Evolutionary conservation across 2,113 vertebrate genomes (phyloP), one percentile per base, ranked within the genome.

Genomic region (Hirundichthys speculiger): DNA sequence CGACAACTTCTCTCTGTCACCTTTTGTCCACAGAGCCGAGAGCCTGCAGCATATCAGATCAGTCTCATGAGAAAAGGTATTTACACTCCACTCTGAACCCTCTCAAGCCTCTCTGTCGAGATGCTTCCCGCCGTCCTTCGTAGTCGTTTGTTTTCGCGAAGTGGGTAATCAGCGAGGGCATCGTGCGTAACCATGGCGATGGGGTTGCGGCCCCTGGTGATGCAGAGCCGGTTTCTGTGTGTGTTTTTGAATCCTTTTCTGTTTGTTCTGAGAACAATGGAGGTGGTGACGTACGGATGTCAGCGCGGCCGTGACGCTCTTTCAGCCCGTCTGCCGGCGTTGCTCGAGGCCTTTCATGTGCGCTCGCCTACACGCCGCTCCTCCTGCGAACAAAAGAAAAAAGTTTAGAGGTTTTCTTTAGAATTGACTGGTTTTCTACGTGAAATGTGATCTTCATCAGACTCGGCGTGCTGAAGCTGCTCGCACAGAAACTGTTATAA

Each of bases 61-160:
- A 93, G 52, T 67, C 86, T 3, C 89, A 86, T 43, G 94, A 95
- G 58, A 95, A 95, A 91, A 97, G 96, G 97, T 98, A 96, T 70
- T 75, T 65, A 40, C 43, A 1, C 4, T 21, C 60, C 16, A 11
- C 11, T 25, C n/a, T 66, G 38, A 3, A 18, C 43, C 57, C 3
- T 34, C 1, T 15, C 13, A 7, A 12, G 1, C 19, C 2, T n/a
- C n/a, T n/a, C n/a, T n/a, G n/a, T n/a, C n/a, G n/a, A n/a, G n/a
- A n/a, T n/a, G n/a, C n/a, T n/a, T n/a, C n/a, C n/a, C n/a, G n/a
- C n/a, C n/a, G n/a, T n/a, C n/a, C n/a, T n/a, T n/a, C n/a, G n/a
- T n/a, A n/a, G n/a, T n/a, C n/a, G n/a, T n/a, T n/a, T n/a, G n/a
- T n/a, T 46, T 40, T 53, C 25, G 21, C 40, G 49, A 60, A 41